Base-by-base conservation (phyloP, 2,888 invertebrate species). In the Cartodere bifasciata region DNA sequence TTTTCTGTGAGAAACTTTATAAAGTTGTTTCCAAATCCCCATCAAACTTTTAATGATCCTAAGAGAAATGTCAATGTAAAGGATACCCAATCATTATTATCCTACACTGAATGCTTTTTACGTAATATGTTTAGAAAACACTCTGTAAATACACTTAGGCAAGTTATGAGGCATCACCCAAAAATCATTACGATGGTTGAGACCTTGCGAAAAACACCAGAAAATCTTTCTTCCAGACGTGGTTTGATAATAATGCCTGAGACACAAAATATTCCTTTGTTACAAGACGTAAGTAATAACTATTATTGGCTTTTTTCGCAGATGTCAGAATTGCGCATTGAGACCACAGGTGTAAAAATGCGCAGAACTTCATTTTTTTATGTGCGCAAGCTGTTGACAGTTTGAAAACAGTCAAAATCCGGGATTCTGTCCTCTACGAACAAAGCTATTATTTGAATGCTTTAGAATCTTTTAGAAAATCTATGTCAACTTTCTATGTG, bases 1-100 rank as follows among this genome's bases (percentile, higher is more conserved):
- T 67, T 67, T 30, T 44, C 53, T 20, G 47, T 63, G 1, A 46
- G 57, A 35, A 46, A 60, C 10, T 68, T 64, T 45, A 36, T 67
- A 1, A 47, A 59, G 29, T 38, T 62, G 4, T 60, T 64, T 41
- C 64, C 64, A 2, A 53, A 65, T 43, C 67, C 66, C 2, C 44
- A 52, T 21, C 21, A 38, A 16, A 38, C 44, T 4, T 50, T 52
- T 24, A 31, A 31, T 3, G 43, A 48, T 38, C 37, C 42, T 1
- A 36, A 41, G 5, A 34, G 49, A 23, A 39, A 15, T 9, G 12
- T 27, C 11, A 13, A 7, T 3, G 2, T 30, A 4, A 10, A 3
- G 12, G 20, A 23, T 23, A 12, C 7, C 10, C 7, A 11, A 12
- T n/a, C n/a, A n/a, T n/a, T n/a, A n/a, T n/a, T n/a, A n/a, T 23